phyloP scores from a whole-genome alignment of 2,113 vertebrate species.

The Patagioenas fasciata region DNA sequence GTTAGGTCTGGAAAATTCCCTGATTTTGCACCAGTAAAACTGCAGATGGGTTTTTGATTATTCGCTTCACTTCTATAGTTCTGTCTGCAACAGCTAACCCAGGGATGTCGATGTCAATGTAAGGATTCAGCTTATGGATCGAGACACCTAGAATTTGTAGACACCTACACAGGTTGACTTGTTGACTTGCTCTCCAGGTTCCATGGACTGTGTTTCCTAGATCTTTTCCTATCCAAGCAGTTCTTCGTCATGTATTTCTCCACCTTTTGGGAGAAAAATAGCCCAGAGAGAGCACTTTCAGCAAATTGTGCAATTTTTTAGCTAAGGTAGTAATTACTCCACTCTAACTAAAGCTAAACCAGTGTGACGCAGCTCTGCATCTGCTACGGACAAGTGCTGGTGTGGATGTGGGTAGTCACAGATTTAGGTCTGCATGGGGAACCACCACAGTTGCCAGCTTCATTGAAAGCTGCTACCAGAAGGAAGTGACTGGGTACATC shows the following conservation, averaged over 20 bases:
- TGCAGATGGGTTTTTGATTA: not conserved
- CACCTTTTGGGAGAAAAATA: not conserved
- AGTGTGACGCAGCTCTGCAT: rapidly evolving
- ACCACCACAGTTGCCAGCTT: not conserved
- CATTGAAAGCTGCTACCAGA: not conserved
- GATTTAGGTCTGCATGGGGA: not conserved
- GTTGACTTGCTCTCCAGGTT: not conserved
- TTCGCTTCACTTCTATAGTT: not conserved
- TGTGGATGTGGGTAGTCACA: not conserved
- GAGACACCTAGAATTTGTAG: not conserved
- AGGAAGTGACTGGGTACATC: not conserved
- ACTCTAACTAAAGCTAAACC: not conserved
- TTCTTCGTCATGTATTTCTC: not conserved
- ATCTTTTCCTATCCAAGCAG: not conserved
- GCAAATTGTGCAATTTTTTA: not conserved
- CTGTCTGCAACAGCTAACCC: not conserved
- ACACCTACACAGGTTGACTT: not conserved
- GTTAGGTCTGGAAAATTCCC: not conserved
- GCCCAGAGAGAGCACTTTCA: not conserved
- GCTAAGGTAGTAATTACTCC: not conserved
- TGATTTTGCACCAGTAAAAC: not conserved
- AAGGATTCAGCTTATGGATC: not conserved
- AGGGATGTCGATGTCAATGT: rapidly evolving
- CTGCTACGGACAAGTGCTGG: not conserved
- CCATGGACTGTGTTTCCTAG: not conserved